Conservation (phyloP, 92 coral and sea anemone species). For the Galaxea fascicularis region DNA sequence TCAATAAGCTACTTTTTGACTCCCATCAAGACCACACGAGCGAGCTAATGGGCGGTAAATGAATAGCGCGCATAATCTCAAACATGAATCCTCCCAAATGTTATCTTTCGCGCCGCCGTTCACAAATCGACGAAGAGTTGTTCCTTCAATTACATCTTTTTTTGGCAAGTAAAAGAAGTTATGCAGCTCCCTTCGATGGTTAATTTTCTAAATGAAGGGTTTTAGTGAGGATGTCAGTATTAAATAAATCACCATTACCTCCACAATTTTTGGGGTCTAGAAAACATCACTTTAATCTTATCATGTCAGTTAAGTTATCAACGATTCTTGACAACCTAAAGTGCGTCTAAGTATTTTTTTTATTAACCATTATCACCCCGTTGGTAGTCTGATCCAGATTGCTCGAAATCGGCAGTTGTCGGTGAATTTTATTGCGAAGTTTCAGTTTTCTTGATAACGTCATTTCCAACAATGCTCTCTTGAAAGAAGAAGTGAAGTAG, state of each 20-base stretch:
- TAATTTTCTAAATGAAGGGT: too few relatives aligned
- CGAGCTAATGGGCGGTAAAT: background rate
- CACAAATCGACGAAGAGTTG: constrained; percentile 24
- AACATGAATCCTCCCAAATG: too few relatives aligned
- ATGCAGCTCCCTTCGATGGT: too few relatives aligned
- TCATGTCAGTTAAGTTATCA: constrained; percentile 22
- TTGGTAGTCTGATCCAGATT: background rate
- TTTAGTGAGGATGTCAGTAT: too few relatives aligned
- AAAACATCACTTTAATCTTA: constrained; percentile 14
- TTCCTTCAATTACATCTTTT: background rate
- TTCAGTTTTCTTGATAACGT: background rate
- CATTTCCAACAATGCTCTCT: too few relatives aligned
- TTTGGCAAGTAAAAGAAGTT: too few relatives aligned
- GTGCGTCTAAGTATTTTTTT: constrained; percentile 3
- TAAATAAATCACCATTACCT: too few relatives aligned
- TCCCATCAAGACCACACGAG: background rate
- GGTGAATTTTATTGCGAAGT: background rate
- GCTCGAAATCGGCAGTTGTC: background rate
- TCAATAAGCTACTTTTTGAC: background rate
- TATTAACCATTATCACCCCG: constrained; percentile 28
- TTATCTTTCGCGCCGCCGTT: too few relatives aligned
- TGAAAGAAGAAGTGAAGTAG: too few relatives aligned
- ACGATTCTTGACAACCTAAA: background rate
- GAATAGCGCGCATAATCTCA: too few relatives aligned
- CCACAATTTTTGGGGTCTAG: background rate